These are phyloP conservation scores for Euphydryas editha DNA, from an alignment of 2,888 invertebrate genomes.

Conservation along the genomic window DNA sequence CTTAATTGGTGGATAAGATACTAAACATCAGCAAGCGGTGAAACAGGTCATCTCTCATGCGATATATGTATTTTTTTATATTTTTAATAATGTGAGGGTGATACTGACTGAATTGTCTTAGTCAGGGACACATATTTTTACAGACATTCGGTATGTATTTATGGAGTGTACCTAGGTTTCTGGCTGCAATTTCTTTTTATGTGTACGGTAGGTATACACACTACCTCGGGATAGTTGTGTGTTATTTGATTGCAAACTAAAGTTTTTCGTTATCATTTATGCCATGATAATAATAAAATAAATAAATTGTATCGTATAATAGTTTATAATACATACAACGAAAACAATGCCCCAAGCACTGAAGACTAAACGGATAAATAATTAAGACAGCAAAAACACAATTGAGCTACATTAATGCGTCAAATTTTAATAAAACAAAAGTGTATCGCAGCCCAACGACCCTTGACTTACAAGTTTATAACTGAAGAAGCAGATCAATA, in stretches of 20 bases:
- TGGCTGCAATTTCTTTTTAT: too few relatives aligned
- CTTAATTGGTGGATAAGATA: too few relatives aligned
- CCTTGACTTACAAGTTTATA: conserved; percentile 35
- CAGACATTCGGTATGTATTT: too few relatives aligned
- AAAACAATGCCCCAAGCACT: conserved; percentile 8
- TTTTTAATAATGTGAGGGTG: too few relatives aligned
- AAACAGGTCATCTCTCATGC: too few relatives aligned
- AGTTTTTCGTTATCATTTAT: not conserved
- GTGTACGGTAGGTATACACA: too few relatives aligned
- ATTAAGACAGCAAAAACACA: conserved; percentile 23
- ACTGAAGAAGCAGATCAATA: conserved; percentile 60
- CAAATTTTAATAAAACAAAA: conserved; percentile 33
- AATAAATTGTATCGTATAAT: not conserved
- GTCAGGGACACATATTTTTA: too few relatives aligned
- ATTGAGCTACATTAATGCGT: conserved; percentile 21
- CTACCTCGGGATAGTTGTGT: not conserved
- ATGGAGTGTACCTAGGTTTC: too few relatives aligned
- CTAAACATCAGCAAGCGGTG: too few relatives aligned
- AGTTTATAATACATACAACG: not conserved
- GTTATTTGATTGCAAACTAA: too few relatives aligned
- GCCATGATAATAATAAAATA: not conserved
- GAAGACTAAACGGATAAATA: conserved; percentile 16
- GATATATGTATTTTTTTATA: too few relatives aligned
- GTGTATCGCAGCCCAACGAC: conserved; percentile 26
- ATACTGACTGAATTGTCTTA: too few relatives aligned